phyloP scores from a whole-genome alignment of 2,888 invertebrate species.

The Rutpela maculata region DNA sequence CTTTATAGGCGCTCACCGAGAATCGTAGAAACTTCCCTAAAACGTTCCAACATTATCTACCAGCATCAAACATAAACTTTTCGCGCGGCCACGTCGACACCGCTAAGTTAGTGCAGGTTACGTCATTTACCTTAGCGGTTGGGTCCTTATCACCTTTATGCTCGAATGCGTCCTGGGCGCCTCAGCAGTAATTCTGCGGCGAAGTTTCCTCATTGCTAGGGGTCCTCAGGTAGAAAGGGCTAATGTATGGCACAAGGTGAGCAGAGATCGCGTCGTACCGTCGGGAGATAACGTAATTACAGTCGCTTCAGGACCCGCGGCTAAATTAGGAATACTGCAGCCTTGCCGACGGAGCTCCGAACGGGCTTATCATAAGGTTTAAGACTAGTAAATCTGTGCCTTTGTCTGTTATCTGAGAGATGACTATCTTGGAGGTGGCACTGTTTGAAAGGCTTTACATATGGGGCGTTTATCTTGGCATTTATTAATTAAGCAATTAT shows the following conservation, averaged over 20 bases:
- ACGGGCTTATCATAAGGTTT: constrained; percentile 40
- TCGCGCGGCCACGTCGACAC: constrained; percentile 40
- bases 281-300: constrained; percentile 71
- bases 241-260: constrained; percentile 69
- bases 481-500: constrained; percentile 29
- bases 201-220: constrained; percentile 67
- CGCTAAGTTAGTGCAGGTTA: constrained; percentile 53
- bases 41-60: constrained; percentile 34
- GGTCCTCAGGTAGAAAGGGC: constrained; percentile 67
- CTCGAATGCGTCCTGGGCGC: constrained; percentile 68
- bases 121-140: constrained; percentile 66
- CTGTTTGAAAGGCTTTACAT: background rate
- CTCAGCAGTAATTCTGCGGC: constrained; percentile 63
- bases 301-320: constrained; percentile 64
- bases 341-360: constrained; percentile 10
- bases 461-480: background rate
- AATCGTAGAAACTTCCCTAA: constrained; percentile 33
- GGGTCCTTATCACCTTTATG: constrained; percentile 73
- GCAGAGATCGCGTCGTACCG: constrained; percentile 64
- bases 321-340: constrained; percentile 67
- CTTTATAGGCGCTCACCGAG: constrained; percentile 29
- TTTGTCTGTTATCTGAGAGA: constrained; percentile 37
- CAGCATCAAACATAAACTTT: constrained; percentile 32
- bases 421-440: constrained; percentile 23
- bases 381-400: constrained; percentile 33